A percentile compares a stretch with the other conserved stretches of the same genome.
Evolutionary conservation across 2,113 vertebrate species (phyloP).

Genomic region (Pheucticus melanocephalus): DNA sequence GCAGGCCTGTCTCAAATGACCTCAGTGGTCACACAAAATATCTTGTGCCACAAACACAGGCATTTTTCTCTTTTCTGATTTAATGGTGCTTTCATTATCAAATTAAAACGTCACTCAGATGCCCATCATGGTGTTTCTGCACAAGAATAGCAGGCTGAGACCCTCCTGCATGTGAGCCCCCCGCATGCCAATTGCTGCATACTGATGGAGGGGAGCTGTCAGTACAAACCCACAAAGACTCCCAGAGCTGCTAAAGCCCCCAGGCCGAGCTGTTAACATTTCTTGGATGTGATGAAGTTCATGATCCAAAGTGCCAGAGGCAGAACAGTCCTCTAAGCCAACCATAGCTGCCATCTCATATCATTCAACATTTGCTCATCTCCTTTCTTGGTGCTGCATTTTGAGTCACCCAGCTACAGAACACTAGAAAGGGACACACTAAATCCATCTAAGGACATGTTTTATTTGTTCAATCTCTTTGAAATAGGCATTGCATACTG

Average conservation of each 20-base stretch:
- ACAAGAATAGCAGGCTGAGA: conserved; percentile 57
- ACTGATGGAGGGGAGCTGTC: conserved; percentile 8
- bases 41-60: conserved; percentile 25
- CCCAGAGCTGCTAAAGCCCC: conserved; percentile 37
- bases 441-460: background rate
- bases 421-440: conserved; percentile 1
- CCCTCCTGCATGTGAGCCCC: conserved; percentile 26
- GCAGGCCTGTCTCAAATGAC: conserved; percentile 31
- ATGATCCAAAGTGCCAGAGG: conserved; percentile 59
- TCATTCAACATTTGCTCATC: conserved; percentile 55
- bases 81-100: conserved; percentile 52
- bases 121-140: conserved; percentile 39
- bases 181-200: background rate
- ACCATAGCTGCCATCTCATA: conserved; percentile 30
- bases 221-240: conserved; percentile 55
- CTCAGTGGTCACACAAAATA: conserved; percentile 31
- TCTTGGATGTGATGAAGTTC: conserved; percentile 55
- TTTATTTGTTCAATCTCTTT: background rate
- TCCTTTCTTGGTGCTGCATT: background rate
- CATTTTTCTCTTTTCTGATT: conserved; percentile 15
- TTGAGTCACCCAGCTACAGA: background rate
- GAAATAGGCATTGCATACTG: background rate
- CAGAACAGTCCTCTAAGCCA: conserved; percentile 35
- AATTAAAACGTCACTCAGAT: conserved; percentile 72
- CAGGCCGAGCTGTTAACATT: conserved; percentile 57